phyloP scores from a whole-genome alignment of 1,140 invertebrate genomes.

The Heliconius hewitsoni region DNA sequence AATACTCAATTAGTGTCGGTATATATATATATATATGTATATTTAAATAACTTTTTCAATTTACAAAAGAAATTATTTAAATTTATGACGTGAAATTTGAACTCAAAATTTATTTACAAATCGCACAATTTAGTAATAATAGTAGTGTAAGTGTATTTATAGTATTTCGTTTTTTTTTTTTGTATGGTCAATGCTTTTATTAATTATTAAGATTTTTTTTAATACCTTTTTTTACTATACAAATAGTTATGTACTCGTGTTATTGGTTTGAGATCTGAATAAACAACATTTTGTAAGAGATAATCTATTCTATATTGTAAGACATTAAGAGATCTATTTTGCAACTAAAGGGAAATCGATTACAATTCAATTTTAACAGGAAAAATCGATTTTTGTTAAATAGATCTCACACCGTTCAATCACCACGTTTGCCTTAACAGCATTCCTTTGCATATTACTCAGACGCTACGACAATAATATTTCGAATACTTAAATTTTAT shows the following conservation, averaged over 20 bases:
- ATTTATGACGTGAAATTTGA: slow-evolving; percentile 13
- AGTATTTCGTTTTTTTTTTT: neutral
- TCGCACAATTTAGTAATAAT: slow-evolving; percentile 28
- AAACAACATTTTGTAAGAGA: neutral
- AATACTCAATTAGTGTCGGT: slow-evolving; percentile 22
- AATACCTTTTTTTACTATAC: neutral
- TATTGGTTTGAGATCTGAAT: neutral
- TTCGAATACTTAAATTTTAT: slow-evolving; percentile 31
- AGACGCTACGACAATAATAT: slow-evolving; percentile 32
- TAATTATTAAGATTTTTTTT: neutral
- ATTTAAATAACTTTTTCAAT: neutral
- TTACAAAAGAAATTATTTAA: neutral
- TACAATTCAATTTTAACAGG: neutral
- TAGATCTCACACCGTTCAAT: slow-evolving; percentile 12
- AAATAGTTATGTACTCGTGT: neutral
- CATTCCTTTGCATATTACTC: slow-evolving; percentile 37
- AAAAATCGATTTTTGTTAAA: slow-evolving; percentile 17
- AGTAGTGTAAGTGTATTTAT: neutral
- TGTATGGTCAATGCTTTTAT: slow-evolving; percentile 3
- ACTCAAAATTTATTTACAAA: slow-evolving; percentile 32
- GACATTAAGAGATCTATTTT: neutral
- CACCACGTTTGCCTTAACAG: slow-evolving; percentile 31
- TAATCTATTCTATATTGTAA: neutral
- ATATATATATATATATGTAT: neutral
- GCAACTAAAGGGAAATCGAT: neutral